A percentile compares a stretch with the other conserved stretches of the same genome.
phyloP scores from a whole-genome alignment of 2,797 vertebrate genomes.

The Rhinatrema bivittatum region DNA sequence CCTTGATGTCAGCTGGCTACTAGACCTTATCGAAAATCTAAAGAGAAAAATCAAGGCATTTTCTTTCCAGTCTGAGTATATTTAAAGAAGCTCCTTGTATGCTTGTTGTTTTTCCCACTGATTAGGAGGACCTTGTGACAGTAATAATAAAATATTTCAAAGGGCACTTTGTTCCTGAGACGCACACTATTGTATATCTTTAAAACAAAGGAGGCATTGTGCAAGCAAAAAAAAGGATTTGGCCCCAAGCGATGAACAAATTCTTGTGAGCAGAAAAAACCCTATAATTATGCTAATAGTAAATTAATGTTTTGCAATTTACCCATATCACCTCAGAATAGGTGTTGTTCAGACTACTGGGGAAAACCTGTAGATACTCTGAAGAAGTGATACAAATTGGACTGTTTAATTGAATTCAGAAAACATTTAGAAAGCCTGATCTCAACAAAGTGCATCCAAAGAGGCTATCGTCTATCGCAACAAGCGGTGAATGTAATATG shows the following conservation, averaged over 20 bases:
- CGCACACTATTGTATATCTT: background rate
- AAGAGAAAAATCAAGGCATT: constrained; percentile 17
- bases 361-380: constrained; percentile 6
- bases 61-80: constrained; percentile 18
- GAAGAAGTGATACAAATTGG: constrained; percentile 2
- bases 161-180: background rate
- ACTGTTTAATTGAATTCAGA: too few species aligned
- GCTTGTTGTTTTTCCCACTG: background rate
- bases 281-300: constrained; percentile 27
- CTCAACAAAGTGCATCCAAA: too few species aligned
- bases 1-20: too few species aligned
- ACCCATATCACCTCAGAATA: constrained; percentile 23
- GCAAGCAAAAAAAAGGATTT: constrained; percentile 22
- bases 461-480: too few species aligned
- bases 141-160: constrained; percentile 34
- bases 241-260: constrained; percentile 8
- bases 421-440: too few species aligned
- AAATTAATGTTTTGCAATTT: constrained; percentile 37
- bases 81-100: constrained; percentile 3
- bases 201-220: constrained; percentile 31
- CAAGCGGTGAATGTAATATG: background rate
- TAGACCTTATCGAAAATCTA: too few species aligned
- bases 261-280: constrained; percentile 10
- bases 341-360: constrained; percentile 20
- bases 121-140: constrained; percentile 12